These are phyloP conservation scores for Manis pentadactyla DNA, from an alignment of 2,797 vertebrate species.

Conservation along the genomic window DNA sequence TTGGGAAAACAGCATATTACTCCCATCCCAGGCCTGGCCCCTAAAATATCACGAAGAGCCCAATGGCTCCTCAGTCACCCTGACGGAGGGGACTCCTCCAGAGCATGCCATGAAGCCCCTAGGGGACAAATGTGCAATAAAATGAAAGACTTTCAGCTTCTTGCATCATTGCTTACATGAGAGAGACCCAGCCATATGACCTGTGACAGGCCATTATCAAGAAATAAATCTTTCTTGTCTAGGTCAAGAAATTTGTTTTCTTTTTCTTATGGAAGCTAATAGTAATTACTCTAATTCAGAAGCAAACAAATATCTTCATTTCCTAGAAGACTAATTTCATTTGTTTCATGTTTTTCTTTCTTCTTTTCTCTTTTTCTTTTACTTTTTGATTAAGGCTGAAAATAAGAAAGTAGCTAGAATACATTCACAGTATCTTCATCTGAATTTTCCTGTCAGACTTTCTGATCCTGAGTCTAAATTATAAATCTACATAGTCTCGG, in stretches of 20 bases:
- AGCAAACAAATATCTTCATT: background rate
- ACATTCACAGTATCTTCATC: background rate
- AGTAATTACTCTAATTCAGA: background rate
- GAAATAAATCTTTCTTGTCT: background rate
- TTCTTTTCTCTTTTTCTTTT: background rate
- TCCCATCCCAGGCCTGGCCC: background rate
- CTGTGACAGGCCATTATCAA: background rate
- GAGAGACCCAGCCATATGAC: background rate
- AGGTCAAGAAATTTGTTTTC: background rate
- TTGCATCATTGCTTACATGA: background rate
- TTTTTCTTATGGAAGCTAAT: background rate
- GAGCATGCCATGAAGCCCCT: too few species aligned
- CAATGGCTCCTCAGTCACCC: background rate
- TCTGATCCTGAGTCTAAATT: background rate
- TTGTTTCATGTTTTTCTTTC: background rate
- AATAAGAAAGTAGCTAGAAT: background rate
- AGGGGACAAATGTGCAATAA: background rate
- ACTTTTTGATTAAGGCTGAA: background rate
- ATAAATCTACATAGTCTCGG: background rate
- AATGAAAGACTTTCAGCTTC: background rate
- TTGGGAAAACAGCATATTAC: background rate
- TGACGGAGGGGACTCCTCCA: background rate
- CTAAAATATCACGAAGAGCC: background rate
- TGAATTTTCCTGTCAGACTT: background rate
- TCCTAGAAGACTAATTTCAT: background rate